Evolutionary conservation across 2,888 invertebrate genomes (phyloP), one percentile per base, ranked within the genome.

Genomic region (Saturnia pavonia): DNA sequence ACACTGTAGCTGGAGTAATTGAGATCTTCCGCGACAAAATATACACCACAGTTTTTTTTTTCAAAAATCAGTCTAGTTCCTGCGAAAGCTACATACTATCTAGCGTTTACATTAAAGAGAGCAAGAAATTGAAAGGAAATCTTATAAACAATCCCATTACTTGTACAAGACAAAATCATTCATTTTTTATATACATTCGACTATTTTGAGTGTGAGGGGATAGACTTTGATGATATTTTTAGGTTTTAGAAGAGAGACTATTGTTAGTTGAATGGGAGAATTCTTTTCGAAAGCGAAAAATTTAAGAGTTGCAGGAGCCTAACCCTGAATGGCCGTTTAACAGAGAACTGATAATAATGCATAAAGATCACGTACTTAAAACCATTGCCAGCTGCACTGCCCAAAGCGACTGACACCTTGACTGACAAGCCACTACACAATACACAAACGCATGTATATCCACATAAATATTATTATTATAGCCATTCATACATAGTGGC

Each of bases 391-490:
- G n/a, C 40, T 40, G 22, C 19, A 40, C 40, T 19, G 65, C 12
- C 16, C 34, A 65, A 19, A 65, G 40, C 40, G 22, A n/a, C n/a
- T 65, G 40, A 65, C 40, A 9, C 19, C 25, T 60, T 40, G 19
- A 65, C 40, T 65, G 65, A 65, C 65, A 65, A 65, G 40, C 19
- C 65, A 65, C 34, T 65, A 65, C 6, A 65, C 65, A 65, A 34
- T 65, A 65, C 16, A 40, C 65, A 40, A 65, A 40, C 40, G 65
- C 65, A 65, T 65, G 65, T 65, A 40, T 65, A 40, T 65, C 40
- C 40, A 65, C 65, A 65, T 65, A 65, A 63, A 65, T 40, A 65
- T 19, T 40, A 65, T 65, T 65, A 40, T 65, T 63, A 63, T 63
- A 63, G 34, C 34, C 27, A 65, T 65, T 65, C 65, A 65, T 40